Evolutionary conservation across 2,888 invertebrate genomes (phyloP), one percentile per base, ranked within the genome.

Genomic region (Cephus sareptanus): DNA sequence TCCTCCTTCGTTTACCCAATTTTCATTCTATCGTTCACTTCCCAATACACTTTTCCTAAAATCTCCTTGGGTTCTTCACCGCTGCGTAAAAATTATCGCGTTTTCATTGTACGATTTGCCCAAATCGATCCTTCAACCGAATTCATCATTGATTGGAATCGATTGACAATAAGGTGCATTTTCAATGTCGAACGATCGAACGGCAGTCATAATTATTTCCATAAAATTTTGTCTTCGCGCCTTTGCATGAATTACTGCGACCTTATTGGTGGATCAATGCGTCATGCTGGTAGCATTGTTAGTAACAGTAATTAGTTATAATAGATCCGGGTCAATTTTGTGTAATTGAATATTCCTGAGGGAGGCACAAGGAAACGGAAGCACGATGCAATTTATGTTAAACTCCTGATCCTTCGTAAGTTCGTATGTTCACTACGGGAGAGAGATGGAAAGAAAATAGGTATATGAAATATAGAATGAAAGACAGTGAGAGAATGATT

Each of bases 401-500:
- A 40, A 15, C 15, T 15, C 6, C 15, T 15, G 15, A 0, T 15
- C 1, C 15, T 40, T 37, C 37, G 15, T 40, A 40, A 4, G 15
- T 37, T 4, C 40, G 0, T 15, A 40, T 40, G 40, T 40, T 40
- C 40, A 15, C 40, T 40, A 1, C 0, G 15, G 15, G 40, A 40
- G 15, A 40, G 15, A 15, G 15, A 6, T 40, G 15, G 40, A 40
- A 40, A 40, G 40, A 15, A 15, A 40, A 15, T 40, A 15, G 15
- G 15, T 40, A 40, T 15, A 40, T 40, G 40, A 56, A 56, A 23
- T 56, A 56, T 56, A 9, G 56, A 56, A 56, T 23, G 56, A 56
- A 56, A 56, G 56, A 56, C 56, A 56, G 56, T 23, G 56, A 56
- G 56, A 23, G 56, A 56, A 78, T 77, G 31, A 70, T 76, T 70